Base-by-base conservation (phyloP, 2,797 vertebrate genomes). In the Scleropages formosus region DNA sequence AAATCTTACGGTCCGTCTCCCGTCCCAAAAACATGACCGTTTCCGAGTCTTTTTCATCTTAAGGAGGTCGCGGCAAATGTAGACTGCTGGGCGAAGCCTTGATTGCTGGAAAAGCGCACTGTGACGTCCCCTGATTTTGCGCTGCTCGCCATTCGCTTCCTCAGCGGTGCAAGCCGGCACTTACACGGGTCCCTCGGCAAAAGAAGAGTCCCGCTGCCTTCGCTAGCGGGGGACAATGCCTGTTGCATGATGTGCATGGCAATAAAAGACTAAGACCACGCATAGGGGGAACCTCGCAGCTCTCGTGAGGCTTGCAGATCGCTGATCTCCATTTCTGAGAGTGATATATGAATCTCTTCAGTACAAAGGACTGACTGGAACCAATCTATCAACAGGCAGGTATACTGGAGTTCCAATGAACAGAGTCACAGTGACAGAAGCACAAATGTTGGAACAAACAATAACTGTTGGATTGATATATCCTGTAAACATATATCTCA, bases 401-500 rank as follows among this genome's bases (percentile, higher is more conserved):
- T 47, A 22, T 60, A 73, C 24, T 27, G 51, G 71, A 73, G 71
- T 71, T 49, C 56, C 63, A 61, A 39, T 69, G 78, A 59, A 61
- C 47, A 74, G 64, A 66, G 69, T 20, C 65, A 62, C 20, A 20
- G n/a, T 26, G 61, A 73, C 20, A 51, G 62, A 61, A 62, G 56
- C 31, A 74, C 72, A 60, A 77, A 73, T 61, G 9, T 62, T 47
- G 47, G 63, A 78, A 65, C 15, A 62, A 77, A 65, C 53, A 75
- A 61, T 22, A 67, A 78, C 61, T 56, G 61, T 70, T 72, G 71
- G 31, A 77, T 63, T 72, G 39, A 77, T 46, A 63, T 51, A 77
- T 73, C 71, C 63, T 67, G 62, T 73, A 78, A 74, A 74, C 56
- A 69, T 47, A 26, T 60, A 74, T 59, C 22, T 61, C 76, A 78